These are phyloP conservation scores for Manacus vitellinus DNA, from an alignment of 2,113 vertebrate species.

Conservation along the genomic window DNA sequence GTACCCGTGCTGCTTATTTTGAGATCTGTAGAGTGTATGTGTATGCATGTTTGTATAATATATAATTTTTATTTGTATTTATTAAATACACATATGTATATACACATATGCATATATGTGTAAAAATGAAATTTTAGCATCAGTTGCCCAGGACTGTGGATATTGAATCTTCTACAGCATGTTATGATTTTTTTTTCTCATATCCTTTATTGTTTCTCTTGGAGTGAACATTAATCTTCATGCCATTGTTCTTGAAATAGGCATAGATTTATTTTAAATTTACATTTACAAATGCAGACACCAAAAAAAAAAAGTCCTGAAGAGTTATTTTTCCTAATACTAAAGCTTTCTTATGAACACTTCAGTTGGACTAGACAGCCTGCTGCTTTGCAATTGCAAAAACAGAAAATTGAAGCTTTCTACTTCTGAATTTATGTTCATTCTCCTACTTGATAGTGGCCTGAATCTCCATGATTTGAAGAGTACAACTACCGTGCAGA, in stretches of 20 bases:
- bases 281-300: background rate
- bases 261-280: background rate
- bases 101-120: background rate
- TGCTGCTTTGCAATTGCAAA: background rate
- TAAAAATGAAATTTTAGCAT: background rate
- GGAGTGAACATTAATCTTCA: background rate
- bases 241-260: background rate
- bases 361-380: background rate
- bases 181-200: background rate
- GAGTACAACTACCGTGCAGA: background rate
- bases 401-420: background rate
- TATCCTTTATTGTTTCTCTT: background rate
- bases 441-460: background rate
- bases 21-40: constrained; percentile 4
- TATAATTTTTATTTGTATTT: background rate
- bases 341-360: background rate
- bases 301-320: background rate
- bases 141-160: background rate
- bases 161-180: background rate
- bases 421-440: background rate
- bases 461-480: background rate
- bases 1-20: constrained; percentile 43
- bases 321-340: background rate
- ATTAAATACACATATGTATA: background rate
- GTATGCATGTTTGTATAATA: background rate